A percentile compares a stretch with the other conserved stretches of the same genome.
Conservation (phyloP, 1,140 invertebrate species). For the Drosophila aff. region DNA sequence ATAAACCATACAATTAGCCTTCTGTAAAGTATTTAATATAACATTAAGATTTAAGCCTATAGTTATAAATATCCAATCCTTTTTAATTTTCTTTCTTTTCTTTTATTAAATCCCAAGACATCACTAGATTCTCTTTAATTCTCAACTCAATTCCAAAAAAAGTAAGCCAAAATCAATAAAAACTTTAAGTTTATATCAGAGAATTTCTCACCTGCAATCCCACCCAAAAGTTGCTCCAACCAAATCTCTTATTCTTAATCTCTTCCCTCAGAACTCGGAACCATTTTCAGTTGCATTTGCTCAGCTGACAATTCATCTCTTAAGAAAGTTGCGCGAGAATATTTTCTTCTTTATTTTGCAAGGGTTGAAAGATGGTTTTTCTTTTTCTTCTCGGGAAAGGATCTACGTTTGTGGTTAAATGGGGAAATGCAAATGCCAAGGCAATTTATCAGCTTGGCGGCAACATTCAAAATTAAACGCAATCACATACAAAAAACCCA, state of each 20-base stretch:
- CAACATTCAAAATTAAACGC: slow-evolving; percentile 73
- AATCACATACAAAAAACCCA: slow-evolving; percentile 56
- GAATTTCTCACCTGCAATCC: slow-evolving; percentile 23
- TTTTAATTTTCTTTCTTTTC: not conserved
- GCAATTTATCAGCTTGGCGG: slow-evolving; percentile 67
- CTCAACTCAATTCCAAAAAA: not conserved
- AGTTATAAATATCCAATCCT: not conserved
- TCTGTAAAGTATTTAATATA: not conserved
- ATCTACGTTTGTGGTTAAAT: slow-evolving; percentile 19
- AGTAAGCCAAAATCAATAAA: slow-evolving; percentile 37
- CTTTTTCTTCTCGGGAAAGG: not conserved
- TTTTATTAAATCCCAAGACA: not conserved
- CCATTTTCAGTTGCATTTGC: slow-evolving; percentile 43
- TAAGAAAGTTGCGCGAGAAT: slow-evolving; percentile 36
- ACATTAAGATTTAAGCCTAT: not conserved
- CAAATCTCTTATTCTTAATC: no score
- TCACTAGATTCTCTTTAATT: not conserved
- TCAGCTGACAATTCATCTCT: slow-evolving; percentile 53
- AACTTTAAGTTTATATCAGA: slow-evolving; percentile 10
- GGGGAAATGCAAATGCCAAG: slow-evolving; percentile 58
- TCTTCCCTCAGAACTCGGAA: slow-evolving; percentile 1
- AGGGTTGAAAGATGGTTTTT: slow-evolving; percentile 6
- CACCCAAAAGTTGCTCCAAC: slow-evolving; percentile 11
- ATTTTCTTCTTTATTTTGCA: slow-evolving; percentile 17
- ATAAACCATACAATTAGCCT: not conserved